Evolutionary conservation across 2,888 invertebrate species (phyloP).

Genomic region (Tetragonula carbonaria): DNA sequence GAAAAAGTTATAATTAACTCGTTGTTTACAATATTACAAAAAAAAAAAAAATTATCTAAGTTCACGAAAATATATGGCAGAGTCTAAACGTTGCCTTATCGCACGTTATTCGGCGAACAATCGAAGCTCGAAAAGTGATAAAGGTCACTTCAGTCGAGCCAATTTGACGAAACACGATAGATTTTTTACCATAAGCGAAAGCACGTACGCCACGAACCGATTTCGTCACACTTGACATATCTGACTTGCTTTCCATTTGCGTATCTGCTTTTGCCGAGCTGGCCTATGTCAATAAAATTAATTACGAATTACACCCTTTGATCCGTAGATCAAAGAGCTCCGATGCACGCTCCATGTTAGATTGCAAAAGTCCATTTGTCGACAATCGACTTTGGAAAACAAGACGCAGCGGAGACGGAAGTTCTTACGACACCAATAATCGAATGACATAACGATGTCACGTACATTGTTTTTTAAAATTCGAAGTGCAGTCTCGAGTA

Average conservation of each 20-base stretch:
- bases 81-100: slow-evolving; percentile 4
- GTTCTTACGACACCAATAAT: not conserved
- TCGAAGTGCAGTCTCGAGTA: not conserved
- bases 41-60: not conserved
- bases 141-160: not conserved
- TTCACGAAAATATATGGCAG: not conserved
- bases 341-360: not conserved
- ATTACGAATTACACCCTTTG: slow-evolving; percentile 31
- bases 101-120: not conserved
- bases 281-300: slow-evolving; percentile 23
- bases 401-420: slow-evolving; percentile 1
- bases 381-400: not conserved
- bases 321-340: slow-evolving; percentile 31
- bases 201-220: not conserved
- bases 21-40: slow-evolving; percentile 6
- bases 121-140: not conserved
- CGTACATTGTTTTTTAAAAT: not conserved
- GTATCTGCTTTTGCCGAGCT: not conserved
- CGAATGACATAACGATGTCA: not conserved
- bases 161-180: not conserved
- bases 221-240: slow-evolving; percentile 29
- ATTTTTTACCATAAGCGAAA: not conserved
- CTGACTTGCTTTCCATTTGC: not conserved
- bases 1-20: not conserved
- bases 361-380: not conserved